Base-by-base conservation (phyloP, 2,888 invertebrate species). In the Seira sanloemensis region DNA sequence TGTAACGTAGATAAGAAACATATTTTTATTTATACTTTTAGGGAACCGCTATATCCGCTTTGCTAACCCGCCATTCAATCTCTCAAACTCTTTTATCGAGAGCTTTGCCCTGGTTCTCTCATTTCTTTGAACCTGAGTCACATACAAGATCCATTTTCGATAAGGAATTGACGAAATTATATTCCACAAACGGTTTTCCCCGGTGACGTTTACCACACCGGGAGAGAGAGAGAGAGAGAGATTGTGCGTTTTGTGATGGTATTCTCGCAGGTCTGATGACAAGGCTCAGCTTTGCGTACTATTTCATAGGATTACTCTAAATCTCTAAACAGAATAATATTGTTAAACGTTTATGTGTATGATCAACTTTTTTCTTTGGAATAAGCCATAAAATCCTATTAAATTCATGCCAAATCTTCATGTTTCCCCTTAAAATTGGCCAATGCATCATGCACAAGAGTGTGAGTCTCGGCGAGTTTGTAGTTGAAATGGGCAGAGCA, bases 31-130 rank as follows among this genome's bases (percentile, higher is more conserved):
- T 74, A 65, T 54, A 58, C 54, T 37, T 37, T 27, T 67, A 62
- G 68, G 68, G 62, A 72, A 65, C 58, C 37, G 24, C 23, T 24
- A 72, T 72, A 65, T 78, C 78, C 78, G 78, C 50, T 71, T 18
- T 65, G 65, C 71, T 62, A 46, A 58, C 27, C 23, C 71, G 78
- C 71, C 72, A 71, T 71, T 26, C 37, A 37, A 37, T 37, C 37
- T 7, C n/a, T n/a, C n/a, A 12, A 37, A 12, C 27, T 25, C 68
- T 19, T 23, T 4, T 65, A 27, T 72, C 46, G 50, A 25, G 67
- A 23, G 37, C 46, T 26, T 16, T 67, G 66, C 25, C 66, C 67
- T 76, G 76, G 58, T 66, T 76, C 67, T n/a, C n/a, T 37, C 58
- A 74, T 65, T 74, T 21, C 65, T 19, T 58, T 73, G 24, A 73